These are phyloP conservation scores for Chrysemys picta DNA, from an alignment of 2,113 vertebrate genomes.

Conservation along the genomic window DNA sequence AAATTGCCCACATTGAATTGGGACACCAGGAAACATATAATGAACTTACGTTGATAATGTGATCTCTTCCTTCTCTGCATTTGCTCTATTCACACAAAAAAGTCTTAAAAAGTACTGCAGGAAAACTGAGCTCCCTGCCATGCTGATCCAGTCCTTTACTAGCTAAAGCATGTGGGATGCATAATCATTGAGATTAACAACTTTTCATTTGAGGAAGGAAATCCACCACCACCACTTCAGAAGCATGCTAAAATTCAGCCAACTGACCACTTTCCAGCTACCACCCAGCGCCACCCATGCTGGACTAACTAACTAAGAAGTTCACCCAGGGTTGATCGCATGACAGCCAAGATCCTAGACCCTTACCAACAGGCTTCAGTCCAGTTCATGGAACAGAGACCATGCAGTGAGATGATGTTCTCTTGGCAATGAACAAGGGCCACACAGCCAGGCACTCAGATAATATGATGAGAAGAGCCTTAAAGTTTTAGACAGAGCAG, in stretches of 20 bases:
- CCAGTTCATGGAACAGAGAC: not conserved
- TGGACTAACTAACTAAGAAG: not conserved
- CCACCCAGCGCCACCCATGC: no score
- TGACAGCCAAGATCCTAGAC: not conserved
- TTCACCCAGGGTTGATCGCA: not conserved
- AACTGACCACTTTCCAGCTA: no score
- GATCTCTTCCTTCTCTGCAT: not conserved
- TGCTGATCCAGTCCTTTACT: not conserved
- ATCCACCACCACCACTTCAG: not conserved
- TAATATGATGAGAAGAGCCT: not conserved
- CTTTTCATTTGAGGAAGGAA: not conserved
- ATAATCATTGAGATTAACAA: not conserved
- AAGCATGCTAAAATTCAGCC: no score
- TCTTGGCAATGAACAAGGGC: not conserved
- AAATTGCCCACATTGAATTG: not conserved
- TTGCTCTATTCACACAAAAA: not conserved
- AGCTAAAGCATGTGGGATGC: not conserved
- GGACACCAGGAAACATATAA: not conserved
- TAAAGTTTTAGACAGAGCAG: not conserved
- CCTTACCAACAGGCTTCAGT: not conserved
- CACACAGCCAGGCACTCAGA: not conserved
- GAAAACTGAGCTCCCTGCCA: not conserved
- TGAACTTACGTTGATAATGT: not conserved
- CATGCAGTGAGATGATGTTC: not conserved
- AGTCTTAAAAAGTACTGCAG: not conserved